A percentile compares a stretch with the other conserved stretches of the same genome.
Evolutionary conservation across 2,113 vertebrate species (phyloP).

Genomic region (Apaloderma vittatum): DNA sequence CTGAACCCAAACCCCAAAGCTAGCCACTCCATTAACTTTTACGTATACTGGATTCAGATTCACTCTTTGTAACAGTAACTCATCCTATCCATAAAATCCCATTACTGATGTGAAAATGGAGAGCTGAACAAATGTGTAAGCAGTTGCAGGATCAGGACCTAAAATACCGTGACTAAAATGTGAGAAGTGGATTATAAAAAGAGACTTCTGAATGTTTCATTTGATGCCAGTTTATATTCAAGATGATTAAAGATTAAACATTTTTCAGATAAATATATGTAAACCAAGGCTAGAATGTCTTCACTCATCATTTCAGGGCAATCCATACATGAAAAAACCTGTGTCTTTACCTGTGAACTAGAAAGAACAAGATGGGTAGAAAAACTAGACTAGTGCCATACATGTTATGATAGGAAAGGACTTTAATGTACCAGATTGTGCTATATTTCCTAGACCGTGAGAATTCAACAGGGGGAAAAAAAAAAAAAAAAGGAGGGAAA

Average conservation of each 20-base stretch:
- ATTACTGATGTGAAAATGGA: slow-evolving; percentile 53
- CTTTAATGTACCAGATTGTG: accelerated
- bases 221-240: slow-evolving; percentile 36
- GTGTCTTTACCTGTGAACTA: neutral
- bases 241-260: slow-evolving; percentile 53
- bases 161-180: slow-evolving; percentile 50
- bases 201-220: slow-evolving; percentile 33
- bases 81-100: slow-evolving; percentile 59
- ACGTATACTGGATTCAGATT: slow-evolving; percentile 17
- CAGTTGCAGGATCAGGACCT: slow-evolving; percentile 39
- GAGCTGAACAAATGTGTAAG: slow-evolving; percentile 43
- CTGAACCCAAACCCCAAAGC: slow-evolving; percentile 59
- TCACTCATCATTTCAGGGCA: neutral
- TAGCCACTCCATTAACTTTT: slow-evolving; percentile 56
- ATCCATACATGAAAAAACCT: neutral
- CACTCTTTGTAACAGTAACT: slow-evolving; percentile 35
- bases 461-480: neutral
- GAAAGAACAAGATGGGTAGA: neutral
- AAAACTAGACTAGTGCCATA: neutral
- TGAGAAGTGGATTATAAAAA: slow-evolving; percentile 61
- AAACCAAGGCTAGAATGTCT: neutral
- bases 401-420: neutral
- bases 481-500: too few species aligned
- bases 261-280: slow-evolving; percentile 48
- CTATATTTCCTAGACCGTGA: neutral